Conservation (phyloP, 1,140 invertebrate genomes). For the Lepidurus packardi region DNA sequence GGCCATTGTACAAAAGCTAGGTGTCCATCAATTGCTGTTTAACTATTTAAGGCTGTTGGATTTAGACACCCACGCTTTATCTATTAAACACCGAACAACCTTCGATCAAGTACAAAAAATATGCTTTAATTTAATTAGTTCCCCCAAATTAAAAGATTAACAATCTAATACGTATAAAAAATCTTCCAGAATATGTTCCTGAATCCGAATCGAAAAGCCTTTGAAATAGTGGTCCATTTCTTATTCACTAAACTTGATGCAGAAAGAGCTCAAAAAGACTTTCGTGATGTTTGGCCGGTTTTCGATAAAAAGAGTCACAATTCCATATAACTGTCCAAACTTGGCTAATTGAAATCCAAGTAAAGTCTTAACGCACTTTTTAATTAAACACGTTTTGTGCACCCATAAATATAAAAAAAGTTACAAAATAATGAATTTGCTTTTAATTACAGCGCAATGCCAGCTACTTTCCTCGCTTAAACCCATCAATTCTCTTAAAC, state of each 20-base stretch:
- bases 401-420: background rate
- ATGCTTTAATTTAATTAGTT: background rate
- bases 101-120: slow-evolving; percentile 1
- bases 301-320: slow-evolving; percentile 31
- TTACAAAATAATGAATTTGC: background rate
- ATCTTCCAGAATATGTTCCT: slow-evolving; percentile 19
- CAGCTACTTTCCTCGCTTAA: slow-evolving; percentile 26
- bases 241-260: slow-evolving; percentile 29
- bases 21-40: slow-evolving; percentile 20
- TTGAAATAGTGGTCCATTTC: slow-evolving; percentile 28
- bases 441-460: slow-evolving; percentile 12
- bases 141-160: background rate
- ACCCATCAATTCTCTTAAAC: slow-evolving; percentile 26
- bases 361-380: background rate
- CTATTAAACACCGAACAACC: slow-evolving; percentile 22
- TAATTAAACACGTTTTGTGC: background rate
- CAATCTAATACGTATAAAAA: no score
- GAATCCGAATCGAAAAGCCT: slow-evolving; percentile 30
- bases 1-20: background rate
- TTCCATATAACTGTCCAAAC: slow-evolving; percentile 23
- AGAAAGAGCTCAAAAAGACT: slow-evolving; percentile 5
- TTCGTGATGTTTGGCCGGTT: slow-evolving; percentile 31
- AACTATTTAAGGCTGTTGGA: slow-evolving; percentile 24
- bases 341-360: slow-evolving; percentile 31
- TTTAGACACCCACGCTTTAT: slow-evolving; percentile 28